These are phyloP conservation scores for Brachylomia viminalis DNA, from an alignment of 2,888 invertebrate genomes.

Conservation along the genomic window DNA sequence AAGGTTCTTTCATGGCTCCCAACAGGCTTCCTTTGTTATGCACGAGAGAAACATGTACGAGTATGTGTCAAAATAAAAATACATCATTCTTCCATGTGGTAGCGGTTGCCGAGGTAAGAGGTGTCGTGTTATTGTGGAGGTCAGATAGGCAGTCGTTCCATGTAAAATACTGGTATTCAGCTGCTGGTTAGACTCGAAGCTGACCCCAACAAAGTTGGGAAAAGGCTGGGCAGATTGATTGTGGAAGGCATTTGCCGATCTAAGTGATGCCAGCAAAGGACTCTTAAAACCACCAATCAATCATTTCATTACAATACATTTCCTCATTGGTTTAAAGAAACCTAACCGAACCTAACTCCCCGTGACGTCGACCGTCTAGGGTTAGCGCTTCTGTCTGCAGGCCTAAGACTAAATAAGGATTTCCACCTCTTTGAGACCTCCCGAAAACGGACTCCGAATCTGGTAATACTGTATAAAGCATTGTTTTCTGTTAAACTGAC, in stretches of 20 bases:
- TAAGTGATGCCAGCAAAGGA: neutral
- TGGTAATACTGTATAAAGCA: too few relatives aligned
- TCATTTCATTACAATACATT: too few relatives aligned
- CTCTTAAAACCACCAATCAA: too few relatives aligned
- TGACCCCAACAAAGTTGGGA: neutral
- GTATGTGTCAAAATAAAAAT: constrained; percentile 34
- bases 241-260: too few relatives aligned
- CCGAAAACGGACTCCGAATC: too few relatives aligned
- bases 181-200: neutral
- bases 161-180: neutral
- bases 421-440: too few relatives aligned
- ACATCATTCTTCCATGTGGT: constrained; percentile 8
- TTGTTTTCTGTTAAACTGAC: too few relatives aligned
- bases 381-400: too few relatives aligned
- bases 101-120: neutral
- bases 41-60: constrained; percentile 5
- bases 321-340: too few relatives aligned
- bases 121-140: neutral
- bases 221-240: neutral
- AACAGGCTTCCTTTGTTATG: constrained; percentile 6
- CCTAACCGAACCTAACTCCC: too few relatives aligned
- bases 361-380: too few relatives aligned
- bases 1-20: constrained; percentile 25
- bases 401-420: too few relatives aligned
- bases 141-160: neutral